Base-by-base conservation (phyloP, 2,888 invertebrate species). In the Amblyjoppa proteus region DNA sequence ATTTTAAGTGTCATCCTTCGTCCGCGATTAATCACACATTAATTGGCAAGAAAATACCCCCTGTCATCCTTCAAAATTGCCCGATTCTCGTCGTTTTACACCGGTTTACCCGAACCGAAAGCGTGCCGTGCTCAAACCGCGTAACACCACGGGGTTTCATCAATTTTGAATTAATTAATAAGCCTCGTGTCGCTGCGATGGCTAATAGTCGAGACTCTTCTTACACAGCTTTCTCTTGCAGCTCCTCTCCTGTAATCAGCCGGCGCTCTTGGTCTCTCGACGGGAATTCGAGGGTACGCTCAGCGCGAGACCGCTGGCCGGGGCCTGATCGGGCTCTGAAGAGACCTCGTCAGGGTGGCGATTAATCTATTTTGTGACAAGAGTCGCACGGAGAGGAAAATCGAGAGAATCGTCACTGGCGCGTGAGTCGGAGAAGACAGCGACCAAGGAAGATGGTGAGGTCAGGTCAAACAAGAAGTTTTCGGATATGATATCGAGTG, bases 1-100 rank as follows among this genome's bases (percentile, higher is more conserved):
- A 91, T 90, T 89, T 89, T 87, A 88, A 92, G 91, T 92, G 91
- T 92, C 93, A 92, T 91, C 91, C 88, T 77, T 73, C 82, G 66
- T 84, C 53, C 82, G 88, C 90, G 91, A 93, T 93, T 92, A 93
- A 93, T 93, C 92, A 93, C 91, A 88, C 90, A 93, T 93, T 93
- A 93, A 93, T 92, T 93, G 92, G 91, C 90, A 92, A 91, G 91
- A 92, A 92, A 93, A 92, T 91, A 87, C 89, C 88, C 89, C 13
- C 88, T 89, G 90, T 92, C 92, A 92, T 92, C 90, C 89, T 87
- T 70, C 85, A 84, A 90, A 91, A 92, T 92, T 92, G 83, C 89
- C 85, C 83, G 89, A 89, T 89, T 91, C 89, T 89, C 84, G 49
- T 64, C 71, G 61, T 56, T 53, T 73, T 58, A 61, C 87, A 68